Conservation (phyloP, 1,140 invertebrate species). For the Planococcus citri region DNA sequence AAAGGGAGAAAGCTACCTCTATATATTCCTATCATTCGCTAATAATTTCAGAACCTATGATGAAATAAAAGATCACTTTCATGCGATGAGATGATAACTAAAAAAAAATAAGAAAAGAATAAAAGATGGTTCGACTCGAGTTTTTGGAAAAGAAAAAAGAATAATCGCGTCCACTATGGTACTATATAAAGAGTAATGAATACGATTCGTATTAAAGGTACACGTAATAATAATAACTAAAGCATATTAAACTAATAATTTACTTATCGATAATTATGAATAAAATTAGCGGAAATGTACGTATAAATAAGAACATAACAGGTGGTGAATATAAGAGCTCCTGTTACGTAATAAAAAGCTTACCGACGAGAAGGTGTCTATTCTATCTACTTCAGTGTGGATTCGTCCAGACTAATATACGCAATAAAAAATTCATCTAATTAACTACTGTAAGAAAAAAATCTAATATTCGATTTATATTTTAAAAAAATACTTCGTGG, state of each 20-base stretch:
- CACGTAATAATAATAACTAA: too few relatives aligned
- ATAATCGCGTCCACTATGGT: too few relatives aligned
- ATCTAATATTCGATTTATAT: neutral
- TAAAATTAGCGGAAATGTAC: neutral
- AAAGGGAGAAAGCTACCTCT: too few relatives aligned
- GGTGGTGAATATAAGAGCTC: neutral
- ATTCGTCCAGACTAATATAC: neutral
- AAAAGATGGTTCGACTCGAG: too few relatives aligned
- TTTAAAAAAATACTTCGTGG: neutral
- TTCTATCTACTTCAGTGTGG: neutral
- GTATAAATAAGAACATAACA: neutral
- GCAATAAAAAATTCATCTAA: constrained; percentile 3
- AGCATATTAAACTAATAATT: neutral
- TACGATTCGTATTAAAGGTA: too few relatives aligned
- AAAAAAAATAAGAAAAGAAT: too few relatives aligned
- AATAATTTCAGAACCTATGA: too few relatives aligned
- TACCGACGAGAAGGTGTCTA: neutral
- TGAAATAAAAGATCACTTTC: neutral
- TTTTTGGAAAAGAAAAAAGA: too few relatives aligned
- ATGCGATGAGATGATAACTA: neutral
- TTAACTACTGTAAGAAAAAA: neutral
- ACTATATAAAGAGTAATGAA: too few relatives aligned
- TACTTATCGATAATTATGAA: too few relatives aligned
- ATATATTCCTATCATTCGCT: too few relatives aligned
- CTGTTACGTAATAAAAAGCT: neutral